Base-by-base conservation (phyloP, 2,113 vertebrate species). In the Felis catus region DNA sequence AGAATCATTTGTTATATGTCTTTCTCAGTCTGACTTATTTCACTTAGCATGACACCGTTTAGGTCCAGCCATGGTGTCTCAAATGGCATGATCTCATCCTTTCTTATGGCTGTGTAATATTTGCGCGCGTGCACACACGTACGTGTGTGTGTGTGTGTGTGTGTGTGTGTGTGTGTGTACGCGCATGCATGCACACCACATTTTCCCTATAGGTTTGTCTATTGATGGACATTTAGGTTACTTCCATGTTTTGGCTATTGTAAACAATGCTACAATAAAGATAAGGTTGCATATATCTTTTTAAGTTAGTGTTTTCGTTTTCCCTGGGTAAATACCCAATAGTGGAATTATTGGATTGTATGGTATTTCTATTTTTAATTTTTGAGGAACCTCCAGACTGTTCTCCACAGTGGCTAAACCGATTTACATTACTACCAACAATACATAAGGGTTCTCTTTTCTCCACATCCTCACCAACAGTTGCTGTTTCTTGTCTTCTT, bases 91-190 rank as follows among this genome's bases (percentile, higher is more conserved):
- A 74, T 41, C 18, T 41, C 71, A 45, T 45, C 6, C 39, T 41
- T 74, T 71, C 41, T 41, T 74, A 45, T 27, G 23, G 21, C 39
- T 27, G 71, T 74, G 39, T 45, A 74, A 74, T 74, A 74, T 74
- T 3, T 73, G 70, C 41, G 21, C 4, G 71, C 14, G 3, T 7
- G 21, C 25, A 0, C 41, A 7, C 3, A 21, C 23, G 7, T 23
- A 39, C 4, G 39, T 39, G 21, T 58, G 55, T 58, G 58, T 23
- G 11, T 68, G 5, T 73, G 70, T 73, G 36, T 41, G 71, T 58
- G 5, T 73, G 70, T 73, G 36, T 41, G 71, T 61, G 21, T 61
- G 21, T 58, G 58, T 23, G 12, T 61, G 58, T 23, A 5, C 8
- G 8, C 8, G 21, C 8, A 21, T 14, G 71, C 3, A 5, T 14